A percentile compares a stretch with the other conserved stretches of the same genome.
These are phyloP conservation scores for Dendrolimus kikuchii DNA, from an alignment of 1,140 invertebrate species.

Conservation along the genomic window DNA sequence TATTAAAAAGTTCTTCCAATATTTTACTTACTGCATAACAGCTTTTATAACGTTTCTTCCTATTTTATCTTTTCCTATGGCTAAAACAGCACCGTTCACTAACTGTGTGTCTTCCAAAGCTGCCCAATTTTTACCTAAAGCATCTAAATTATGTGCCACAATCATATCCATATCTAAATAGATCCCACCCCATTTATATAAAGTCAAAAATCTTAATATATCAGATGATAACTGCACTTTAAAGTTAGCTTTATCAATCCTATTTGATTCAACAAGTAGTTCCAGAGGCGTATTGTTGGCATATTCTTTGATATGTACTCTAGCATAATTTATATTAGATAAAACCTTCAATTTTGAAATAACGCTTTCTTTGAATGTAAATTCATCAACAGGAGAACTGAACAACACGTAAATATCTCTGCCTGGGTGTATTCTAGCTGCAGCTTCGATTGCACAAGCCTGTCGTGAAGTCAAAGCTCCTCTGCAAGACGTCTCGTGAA, in stretches of 20 bases:
- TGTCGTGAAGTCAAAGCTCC: constrained; percentile 63
- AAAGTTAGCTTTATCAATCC: constrained; percentile 73
- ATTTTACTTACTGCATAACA: constrained; percentile 64
- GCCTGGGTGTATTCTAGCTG: constrained; percentile 71
- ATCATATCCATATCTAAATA: constrained; percentile 86
- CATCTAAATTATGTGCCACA: constrained; percentile 75
- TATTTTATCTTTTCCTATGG: constrained; percentile 71
- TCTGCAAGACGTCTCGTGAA: constrained; percentile 74
- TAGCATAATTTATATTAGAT: constrained; percentile 74
- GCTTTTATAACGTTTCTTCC: constrained; percentile 74
- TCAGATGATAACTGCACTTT: constrained; percentile 78
- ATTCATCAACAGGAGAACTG: constrained; percentile 37
- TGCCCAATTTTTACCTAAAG: constrained; percentile 75
- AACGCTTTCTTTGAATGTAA: constrained; percentile 8
- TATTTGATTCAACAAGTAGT: constrained; percentile 32
- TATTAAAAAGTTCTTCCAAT: too few relatives aligned
- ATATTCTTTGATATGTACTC: constrained; percentile 64
- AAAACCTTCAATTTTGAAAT: constrained; percentile 62
- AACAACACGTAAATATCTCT: constrained; percentile 70
- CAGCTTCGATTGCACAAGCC: constrained; percentile 76
- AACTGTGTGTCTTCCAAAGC: constrained; percentile 75
- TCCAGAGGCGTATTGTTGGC: constrained; percentile 21
- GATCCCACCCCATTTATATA: constrained; percentile 85
- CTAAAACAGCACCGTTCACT: constrained; percentile 78
- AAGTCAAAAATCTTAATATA: constrained; percentile 78